Evolutionary conservation across 92 coral and sea anemone genomes (phyloP), one percentile per base, ranked within the genome.

Genomic region (Umimayanthus kanabou): DNA sequence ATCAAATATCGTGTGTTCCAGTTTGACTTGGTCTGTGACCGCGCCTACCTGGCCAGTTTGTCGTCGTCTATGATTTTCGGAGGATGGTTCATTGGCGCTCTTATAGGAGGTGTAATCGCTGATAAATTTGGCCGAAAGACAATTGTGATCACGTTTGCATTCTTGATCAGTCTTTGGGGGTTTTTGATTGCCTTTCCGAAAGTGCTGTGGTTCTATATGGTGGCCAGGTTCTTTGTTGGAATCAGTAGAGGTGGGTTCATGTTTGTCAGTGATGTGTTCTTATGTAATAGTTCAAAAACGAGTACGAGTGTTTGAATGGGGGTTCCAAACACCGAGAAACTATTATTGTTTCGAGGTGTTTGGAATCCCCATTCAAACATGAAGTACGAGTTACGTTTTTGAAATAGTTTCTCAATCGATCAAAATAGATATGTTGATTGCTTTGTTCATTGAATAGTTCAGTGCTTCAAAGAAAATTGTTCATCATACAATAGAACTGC

Each of bases 121-220:
- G 77, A 73, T 40, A 73, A 73, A 22, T 73, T 73, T 33, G 77
- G 77, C 7, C 77, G 77, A 37, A 73, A 73, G 77, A 73, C 20
- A 11, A 73, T 30, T 29, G 77, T 73, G 22, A 33, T 73, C n/a
- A 33, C 33, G 33, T 73, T 73, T 73, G 43, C 77, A 11, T 73
- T 73, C 45, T 33, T 73, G 77, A 73, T 73, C 43, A 73, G 77
- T 73, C 77, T 73, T 73, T 73, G 77, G 43, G 77, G 77, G 33
- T 73, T 73, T 73, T 22, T 73, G 22, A 73, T 73, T 14, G 77
- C 77, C 77, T 73, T 73, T 73, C 45, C 77, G n/a, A 73, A 73
- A 33, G 77, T 29, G 10, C 45, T 73, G 11, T 73, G 77, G 77
- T 73, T 73, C 77, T 73, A 30, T 40, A 30, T 73, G 43, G 23